Percentiles rank a stretch among this genome's conserved stretches.
phyloP scores from a whole-genome alignment of 2,888 invertebrate genomes.

The Andrena camellia region DNA sequence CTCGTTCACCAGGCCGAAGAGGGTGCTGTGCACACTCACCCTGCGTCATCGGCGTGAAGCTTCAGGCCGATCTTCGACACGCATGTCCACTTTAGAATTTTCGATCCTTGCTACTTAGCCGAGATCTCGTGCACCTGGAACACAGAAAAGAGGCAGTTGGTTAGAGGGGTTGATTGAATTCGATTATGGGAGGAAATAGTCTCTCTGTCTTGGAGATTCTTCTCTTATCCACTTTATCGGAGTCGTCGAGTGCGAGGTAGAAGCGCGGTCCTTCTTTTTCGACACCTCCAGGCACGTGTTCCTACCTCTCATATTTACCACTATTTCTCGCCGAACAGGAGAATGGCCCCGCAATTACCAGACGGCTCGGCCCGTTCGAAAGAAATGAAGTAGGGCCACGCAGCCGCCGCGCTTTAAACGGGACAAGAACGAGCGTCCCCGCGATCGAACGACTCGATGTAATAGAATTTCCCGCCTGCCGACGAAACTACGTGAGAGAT shows the following conservation, averaged over 20 bases:
- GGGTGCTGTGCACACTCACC: constrained; percentile 51
- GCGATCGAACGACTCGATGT: constrained; percentile 23
- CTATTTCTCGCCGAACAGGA: constrained; percentile 22
- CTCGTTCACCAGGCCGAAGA: neutral
- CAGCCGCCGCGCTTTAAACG: constrained; percentile 12
- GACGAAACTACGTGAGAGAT: constrained; percentile 27
- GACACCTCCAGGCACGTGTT: neutral
- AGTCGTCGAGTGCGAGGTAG: neutral
- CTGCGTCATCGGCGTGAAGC: constrained; percentile 69
- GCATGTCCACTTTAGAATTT: constrained; percentile 69
- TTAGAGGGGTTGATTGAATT: neutral
- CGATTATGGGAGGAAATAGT: neutral
- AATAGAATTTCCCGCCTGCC: constrained; percentile 30
- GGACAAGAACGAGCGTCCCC: constrained; percentile 14
- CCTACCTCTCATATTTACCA: constrained; percentile 8
- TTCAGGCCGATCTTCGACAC: constrained; percentile 49
- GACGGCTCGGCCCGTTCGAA: constrained; percentile 25
- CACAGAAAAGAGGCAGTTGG: neutral
- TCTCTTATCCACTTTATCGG: neutral
- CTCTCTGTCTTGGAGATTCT: neutral
- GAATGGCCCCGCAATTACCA: constrained; percentile 31
- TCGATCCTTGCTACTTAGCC: constrained; percentile 31
- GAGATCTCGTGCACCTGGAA: constrained; percentile 50
- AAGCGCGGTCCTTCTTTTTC: neutral
- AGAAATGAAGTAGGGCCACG: constrained; percentile 31